Evolutionary conservation across 1,140 invertebrate species (phyloP), one percentile per base, ranked within the genome.

Genomic region (Delia radicum): DNA sequence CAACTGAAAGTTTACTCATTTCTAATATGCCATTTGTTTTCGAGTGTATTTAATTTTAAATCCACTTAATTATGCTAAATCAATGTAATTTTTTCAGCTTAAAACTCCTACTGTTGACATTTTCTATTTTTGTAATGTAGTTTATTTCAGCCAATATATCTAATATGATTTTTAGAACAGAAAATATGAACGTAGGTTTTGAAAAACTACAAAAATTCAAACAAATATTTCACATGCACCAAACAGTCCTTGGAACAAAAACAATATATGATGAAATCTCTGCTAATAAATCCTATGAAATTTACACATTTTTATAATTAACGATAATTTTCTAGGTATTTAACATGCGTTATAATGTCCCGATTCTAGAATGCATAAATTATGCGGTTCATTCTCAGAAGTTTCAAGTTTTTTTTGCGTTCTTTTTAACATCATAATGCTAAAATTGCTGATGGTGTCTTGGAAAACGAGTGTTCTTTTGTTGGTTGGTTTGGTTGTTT

Each of bases 361-460:
- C 24, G 48, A 55, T 18, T 55, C 24, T 18, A 55, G 13, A 55
- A 21, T 55, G 48, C 48, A 55, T 55, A 55, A 55, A 55, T 55
- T 55, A 55, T 55, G 48, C 48, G 48, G 48, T 55, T 55, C 24
- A 55, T 55, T 55, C 48, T 55, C 48, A 55, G 48, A 55, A 55
- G 48, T 55, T 55, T 3, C 48, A 55, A n/a, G n/a, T n/a, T n/a
- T n/a, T n/a, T n/a, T n/a, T n/a, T n/a, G n/a, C n/a, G n/a, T n/a
- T n/a, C n/a, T 21, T 55, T 55, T 55, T 55, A 55, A 55, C 48
- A 55, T 55, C 48, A 55, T 55, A 55, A 55, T 55, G 48, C 48
- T 55, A 55, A 55, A 55, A 55, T 42, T 42, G 37, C 37, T 42
- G 37, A 42, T 42, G 37, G n/a, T 42, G 37, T 42, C n/a, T n/a